Percentiles rank a stretch among this genome's conserved stretches.
Conservation (phyloP, 1,140 invertebrate genomes). For the Odontomachus brunneus region DNA sequence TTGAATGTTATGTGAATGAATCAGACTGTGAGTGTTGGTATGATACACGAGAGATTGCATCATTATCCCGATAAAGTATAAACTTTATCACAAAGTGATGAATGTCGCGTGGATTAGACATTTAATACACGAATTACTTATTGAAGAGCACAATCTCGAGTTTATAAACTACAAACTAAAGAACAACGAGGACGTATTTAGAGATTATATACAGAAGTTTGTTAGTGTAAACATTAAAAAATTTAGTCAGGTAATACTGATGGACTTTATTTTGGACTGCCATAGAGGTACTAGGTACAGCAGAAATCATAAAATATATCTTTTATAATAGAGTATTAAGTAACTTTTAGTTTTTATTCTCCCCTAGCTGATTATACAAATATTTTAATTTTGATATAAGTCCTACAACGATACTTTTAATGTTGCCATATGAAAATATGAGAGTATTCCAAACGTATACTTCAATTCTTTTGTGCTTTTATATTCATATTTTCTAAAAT, state of each 20-base stretch:
- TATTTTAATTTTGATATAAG: conserved; percentile 72
- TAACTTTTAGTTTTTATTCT: conserved; percentile 73
- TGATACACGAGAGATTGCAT: background rate
- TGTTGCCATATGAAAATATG: conserved; percentile 64
- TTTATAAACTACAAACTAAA: conserved; percentile 10
- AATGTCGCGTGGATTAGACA: conserved; percentile 25
- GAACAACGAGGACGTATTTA: conserved; percentile 49
- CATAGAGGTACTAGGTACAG: conserved; percentile 53
- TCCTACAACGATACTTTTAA: conserved; percentile 68
- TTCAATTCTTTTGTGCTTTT: conserved; percentile 64
- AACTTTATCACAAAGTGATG: conserved; percentile 37
- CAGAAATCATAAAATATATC: conserved; percentile 49
- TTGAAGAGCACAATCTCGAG: conserved; percentile 49
- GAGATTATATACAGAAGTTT: conserved; percentile 62
- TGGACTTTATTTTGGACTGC: conserved; percentile 64
- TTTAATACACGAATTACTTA: conserved; percentile 55
- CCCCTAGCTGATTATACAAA: conserved; percentile 68
- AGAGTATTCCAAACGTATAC: conserved; percentile 61
- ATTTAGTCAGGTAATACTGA: conserved; percentile 62
- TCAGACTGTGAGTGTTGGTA: conserved; percentile 22
- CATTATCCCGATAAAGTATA: background rate
- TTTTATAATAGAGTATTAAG: conserved; percentile 74
- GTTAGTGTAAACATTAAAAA: conserved; percentile 57
- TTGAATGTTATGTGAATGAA: conserved; percentile 51
- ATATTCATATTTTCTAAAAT: conserved; percentile 68